These are phyloP conservation scores for Oncorhynchus keta DNA, from an alignment of 2,113 vertebrate genomes.

Conservation along the genomic window DNA sequence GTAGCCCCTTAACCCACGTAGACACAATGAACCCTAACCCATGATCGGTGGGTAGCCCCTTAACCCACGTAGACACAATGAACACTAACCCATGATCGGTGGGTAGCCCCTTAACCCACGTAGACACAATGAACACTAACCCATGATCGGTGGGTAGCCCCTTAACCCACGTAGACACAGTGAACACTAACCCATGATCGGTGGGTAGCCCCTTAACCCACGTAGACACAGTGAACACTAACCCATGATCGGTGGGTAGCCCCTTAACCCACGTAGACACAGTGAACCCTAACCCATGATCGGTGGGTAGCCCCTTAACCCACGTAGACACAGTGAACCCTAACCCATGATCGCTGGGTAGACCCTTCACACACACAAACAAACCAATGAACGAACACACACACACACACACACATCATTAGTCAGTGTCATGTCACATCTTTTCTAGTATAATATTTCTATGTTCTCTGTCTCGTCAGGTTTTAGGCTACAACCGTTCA, in stretches of 20 bases:
- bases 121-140: too few species aligned
- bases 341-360: slow-evolving; percentile 81
- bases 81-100: slow-evolving; percentile 77
- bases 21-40: background rate
- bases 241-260: slow-evolving; percentile 80
- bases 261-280: too few species aligned
- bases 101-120: slow-evolving; percentile 42
- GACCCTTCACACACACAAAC: background rate
- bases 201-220: slow-evolving; percentile 58
- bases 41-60: slow-evolving; percentile 81
- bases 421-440: background rate
- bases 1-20: slow-evolving; percentile 24
- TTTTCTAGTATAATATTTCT: too few species aligned
- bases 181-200: slow-evolving; percentile 71
- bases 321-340: too few species aligned
- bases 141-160: slow-evolving; percentile 80
- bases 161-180: background rate
- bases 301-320: slow-evolving; percentile 67
- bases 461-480: background rate
- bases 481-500: background rate
- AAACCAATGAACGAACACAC: background rate
- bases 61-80: too few species aligned
- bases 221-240: background rate
- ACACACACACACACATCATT: background rate
- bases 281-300: slow-evolving; percentile 66